Conservation (phyloP, 2,797 vertebrate species). For the Chelmon rostratus region DNA sequence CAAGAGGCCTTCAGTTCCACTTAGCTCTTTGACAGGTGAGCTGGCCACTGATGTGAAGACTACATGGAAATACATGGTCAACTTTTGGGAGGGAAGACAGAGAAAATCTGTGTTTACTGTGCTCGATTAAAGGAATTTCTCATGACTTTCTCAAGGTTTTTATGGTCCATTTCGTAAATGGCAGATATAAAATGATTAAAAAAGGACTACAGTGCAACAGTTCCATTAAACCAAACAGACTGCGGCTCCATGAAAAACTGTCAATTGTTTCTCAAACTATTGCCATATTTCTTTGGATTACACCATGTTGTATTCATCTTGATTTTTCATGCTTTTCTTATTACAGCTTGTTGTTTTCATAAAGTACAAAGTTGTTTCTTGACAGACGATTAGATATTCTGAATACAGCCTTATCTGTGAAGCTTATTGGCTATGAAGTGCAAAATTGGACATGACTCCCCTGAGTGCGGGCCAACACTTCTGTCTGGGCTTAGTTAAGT, state of each 20-base stretch:
- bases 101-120: not conserved
- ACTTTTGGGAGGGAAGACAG: not conserved
- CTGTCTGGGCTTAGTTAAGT: slow-evolving; percentile 70
- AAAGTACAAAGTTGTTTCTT: slow-evolving; percentile 54
- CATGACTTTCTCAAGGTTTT: not conserved
- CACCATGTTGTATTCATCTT: slow-evolving; percentile 43
- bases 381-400: slow-evolving; percentile 62
- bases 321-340: slow-evolving; percentile 27
- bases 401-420: slow-evolving; percentile 53
- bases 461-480: slow-evolving; percentile 63
- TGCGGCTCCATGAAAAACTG: slow-evolving; percentile 12
- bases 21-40: slow-evolving; percentile 64
- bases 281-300: slow-evolving; percentile 52
- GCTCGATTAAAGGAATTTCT: slow-evolving; percentile 2
- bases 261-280: slow-evolving; percentile 36
- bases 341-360: slow-evolving; percentile 51
- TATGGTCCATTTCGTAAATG: not conserved
- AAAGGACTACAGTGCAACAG: slow-evolving; percentile 20
- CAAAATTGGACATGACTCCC: slow-evolving; percentile 67
- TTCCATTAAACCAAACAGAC: slow-evolving; percentile 33
- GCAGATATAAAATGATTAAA: not conserved
- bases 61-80: not conserved
- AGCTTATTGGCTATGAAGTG: slow-evolving; percentile 65
- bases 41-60: slow-evolving; percentile 13
- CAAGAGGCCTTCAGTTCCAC: slow-evolving; percentile 63